Base-by-base conservation (phyloP, 2,113 vertebrate genomes). In the Pelvicachromis taeniatus region DNA sequence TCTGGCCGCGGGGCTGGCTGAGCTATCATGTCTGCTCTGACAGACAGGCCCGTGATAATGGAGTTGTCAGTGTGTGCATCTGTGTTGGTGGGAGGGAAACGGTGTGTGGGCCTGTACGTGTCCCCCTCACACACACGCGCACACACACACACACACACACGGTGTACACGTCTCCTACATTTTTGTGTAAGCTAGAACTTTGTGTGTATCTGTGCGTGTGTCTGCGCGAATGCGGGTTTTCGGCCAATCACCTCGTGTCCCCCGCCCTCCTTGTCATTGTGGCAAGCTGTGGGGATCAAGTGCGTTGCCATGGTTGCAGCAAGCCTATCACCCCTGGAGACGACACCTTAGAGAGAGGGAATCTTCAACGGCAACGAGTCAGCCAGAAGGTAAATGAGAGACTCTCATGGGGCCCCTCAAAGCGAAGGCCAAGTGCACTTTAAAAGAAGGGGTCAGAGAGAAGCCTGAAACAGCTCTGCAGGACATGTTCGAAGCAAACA, bases 181-280 rank as follows among this genome's bases (percentile, higher is more conserved):
- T 70, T 70, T 78, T 2, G 48, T 16, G 23, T 0, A 29, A 38
- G 19, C n/a, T 8, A 80, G 52, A 19, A 26, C 9, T 21, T 4
- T 84, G n/a, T 70, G 33, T 81, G 65, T 70, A 17, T 4, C 5
- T 6, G 5, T 59, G 26, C 38, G 33, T 14, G 7, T 48, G 23
- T 17, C 4, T 9, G 29, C 16, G 7, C 17, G 68, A 7, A 53
- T 0, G 11, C 19, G 42, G 21, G 23, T 29, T 73, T 73, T 17
- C 42, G 19, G 19, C 59, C 77, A 8, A 3, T 80, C 68, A 35
- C 2, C 85, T 77, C 23, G n/a, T 13, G 80, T 70, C 61, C 56
- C 53, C 82, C 50, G 59, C 84, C 58, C 68, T 94, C 89, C 88
- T 84, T 48, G 77, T 91, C 88, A 93, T 94, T 95, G 91, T 90